Evolutionary conservation across 2,888 invertebrate species (phyloP), one percentile per base, ranked within the genome.

Genomic region (Rotaria sp.): DNA sequence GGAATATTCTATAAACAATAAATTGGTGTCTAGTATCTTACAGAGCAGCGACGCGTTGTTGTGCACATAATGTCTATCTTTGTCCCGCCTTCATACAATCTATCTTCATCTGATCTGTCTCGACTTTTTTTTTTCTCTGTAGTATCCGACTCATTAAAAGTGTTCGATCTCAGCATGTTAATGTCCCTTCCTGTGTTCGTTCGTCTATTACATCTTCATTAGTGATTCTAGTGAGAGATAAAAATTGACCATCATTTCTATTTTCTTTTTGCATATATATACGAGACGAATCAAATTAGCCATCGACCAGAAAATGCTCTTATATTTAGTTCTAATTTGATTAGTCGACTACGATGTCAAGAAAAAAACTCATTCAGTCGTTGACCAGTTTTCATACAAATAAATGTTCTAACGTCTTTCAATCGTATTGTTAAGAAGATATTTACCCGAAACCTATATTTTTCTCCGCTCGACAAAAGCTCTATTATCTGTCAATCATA

Each of bases 151-250:
- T 67, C 67, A 67, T 67, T 67, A 67, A 55, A 67, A 67, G 21
- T 38, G 38, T 30, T 30, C 67, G 35, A 67, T 67, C 67, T 38
- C 67, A 67, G 67, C 35, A 67, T 67, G 67, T 38, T 67, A 38
- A 67, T 67, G 67, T 38, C 8, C 26, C 67, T 35, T 67, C 15
- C 18, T 35, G 4, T 67, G 10, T 67, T 67, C 18, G 21, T 67
- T 35, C 67, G 67, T 67, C 67, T 67, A 67, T 67, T 21, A 38
- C 67, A 67, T 67, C 35, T 67, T 67, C 67, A 67, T 67, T 67
- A 67, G 35, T 67, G 67, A 67, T 67, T 67, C 67, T 67, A 35
- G 35, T 18, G 21, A 67, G 21, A 35, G 30, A 67, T 67, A 67
- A 30, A 67, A 21, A 15, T 38, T 67, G 67, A 67, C 67, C 67